These are phyloP conservation scores for Epirrhoe alternata DNA, from an alignment of 2,888 invertebrate genomes.

Conservation along the genomic window DNA sequence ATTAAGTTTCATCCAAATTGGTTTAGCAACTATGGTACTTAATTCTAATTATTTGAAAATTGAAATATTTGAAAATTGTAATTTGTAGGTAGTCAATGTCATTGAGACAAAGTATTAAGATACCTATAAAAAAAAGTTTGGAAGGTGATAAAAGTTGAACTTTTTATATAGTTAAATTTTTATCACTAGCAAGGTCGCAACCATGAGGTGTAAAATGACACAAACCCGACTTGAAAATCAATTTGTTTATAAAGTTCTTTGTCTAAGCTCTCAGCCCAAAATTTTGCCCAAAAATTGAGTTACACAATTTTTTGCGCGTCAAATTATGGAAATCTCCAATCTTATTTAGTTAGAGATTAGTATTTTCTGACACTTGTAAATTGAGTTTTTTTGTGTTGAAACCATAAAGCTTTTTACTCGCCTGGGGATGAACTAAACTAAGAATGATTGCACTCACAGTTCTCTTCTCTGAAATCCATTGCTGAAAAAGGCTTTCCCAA, in stretches of 20 bases:
- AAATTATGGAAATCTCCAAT: constrained; percentile 22
- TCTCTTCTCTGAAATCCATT: too few species aligned
- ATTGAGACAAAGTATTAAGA: too few species aligned
- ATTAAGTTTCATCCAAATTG: too few species aligned
- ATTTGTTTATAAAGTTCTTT: neutral
- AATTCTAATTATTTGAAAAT: too few species aligned
- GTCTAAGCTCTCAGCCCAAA: neutral
- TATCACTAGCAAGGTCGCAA: neutral
- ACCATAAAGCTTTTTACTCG: neutral
- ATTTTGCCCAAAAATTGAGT: constrained; percentile 6
- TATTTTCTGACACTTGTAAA: constrained; percentile 16
- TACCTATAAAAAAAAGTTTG: too few species aligned
- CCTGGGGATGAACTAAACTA: neutral
- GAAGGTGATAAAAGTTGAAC: too few species aligned
- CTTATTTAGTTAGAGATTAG: constrained; percentile 1
- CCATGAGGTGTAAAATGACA: neutral
- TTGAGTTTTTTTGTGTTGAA: constrained; percentile 1
- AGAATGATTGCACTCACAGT: neutral
- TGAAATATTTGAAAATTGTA: too few species aligned
- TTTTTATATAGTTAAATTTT: too few species aligned
- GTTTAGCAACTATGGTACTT: too few species aligned
- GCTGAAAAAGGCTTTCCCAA: too few species aligned
- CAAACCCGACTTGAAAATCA: neutral
- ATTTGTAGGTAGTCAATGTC: too few species aligned
- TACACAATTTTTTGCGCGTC: constrained; percentile 26